Base-by-base conservation (phyloP, 1,140 invertebrate species). In the Ostrea edulis region DNA sequence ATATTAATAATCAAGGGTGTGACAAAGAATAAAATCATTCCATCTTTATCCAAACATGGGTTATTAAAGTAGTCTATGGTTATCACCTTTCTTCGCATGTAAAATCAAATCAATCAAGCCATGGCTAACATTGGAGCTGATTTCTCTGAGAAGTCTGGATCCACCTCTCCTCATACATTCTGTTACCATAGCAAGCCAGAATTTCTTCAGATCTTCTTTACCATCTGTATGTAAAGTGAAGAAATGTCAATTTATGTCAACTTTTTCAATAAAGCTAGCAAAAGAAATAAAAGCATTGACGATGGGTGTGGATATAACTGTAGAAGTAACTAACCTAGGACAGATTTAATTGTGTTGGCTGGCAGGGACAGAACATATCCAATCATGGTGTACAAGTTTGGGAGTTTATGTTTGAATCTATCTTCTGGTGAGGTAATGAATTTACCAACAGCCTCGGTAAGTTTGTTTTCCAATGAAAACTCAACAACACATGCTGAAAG, bases 331-430 rank as follows among this genome's bases (percentile, higher is more conserved):
- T 17, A 8, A 83, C 82, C 82, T 83, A 83, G 17, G 8, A 54
- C 17, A 22, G 17, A 11, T 52, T 62, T 83, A 5, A 84, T 25
- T 25, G 17, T 68, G 53, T 85, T 81, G 35, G 77, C 53, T 52
- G 89, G 90, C 17, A 92, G 29, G 17, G 91, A 86, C n/a, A 89
- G 68, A 11, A 91, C 83, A 82, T 91, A 91, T 9, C 91, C 91
- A 86, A 92, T 87, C 53, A 92, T 58, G 51, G 90, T 91, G 54
- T 84, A 29, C 4, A 92, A 81, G 65, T 91, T 92, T 84, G 90
- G 90, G 17, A 92, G 81, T 12, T 89, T 84, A 65, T 90, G 86
- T 77, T 90, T 91, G 9, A 88, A 88, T 55, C 91, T 83, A 22
- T 89, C 90, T 52, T 82, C 81, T 58, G 90, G 90, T 29, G 87